phyloP scores from a whole-genome alignment of 2,113 vertebrate species.

The Grantiella picta region DNA sequence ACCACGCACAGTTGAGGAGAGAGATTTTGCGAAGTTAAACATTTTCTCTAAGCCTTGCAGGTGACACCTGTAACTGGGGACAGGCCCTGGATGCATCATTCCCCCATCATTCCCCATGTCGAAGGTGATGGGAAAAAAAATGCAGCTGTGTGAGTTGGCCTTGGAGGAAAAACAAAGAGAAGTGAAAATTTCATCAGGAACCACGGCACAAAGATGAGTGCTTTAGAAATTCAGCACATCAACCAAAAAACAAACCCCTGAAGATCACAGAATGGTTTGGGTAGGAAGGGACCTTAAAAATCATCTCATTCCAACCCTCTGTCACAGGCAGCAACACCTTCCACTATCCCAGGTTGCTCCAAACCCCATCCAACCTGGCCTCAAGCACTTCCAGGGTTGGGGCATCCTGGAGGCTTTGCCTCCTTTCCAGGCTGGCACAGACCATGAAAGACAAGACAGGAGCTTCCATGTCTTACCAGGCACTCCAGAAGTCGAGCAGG shows the following conservation, averaged over 20 bases:
- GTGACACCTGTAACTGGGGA: background rate
- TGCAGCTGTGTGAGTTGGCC: background rate
- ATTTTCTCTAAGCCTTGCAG: background rate
- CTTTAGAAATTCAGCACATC: background rate
- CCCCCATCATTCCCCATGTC: background rate
- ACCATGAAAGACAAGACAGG: background rate
- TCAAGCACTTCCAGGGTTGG: background rate
- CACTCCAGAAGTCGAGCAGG: constrained; percentile 94
- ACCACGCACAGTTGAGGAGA: background rate
- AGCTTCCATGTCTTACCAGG: constrained; percentile 75
- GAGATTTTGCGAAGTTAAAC: background rate
- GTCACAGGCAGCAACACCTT: background rate
- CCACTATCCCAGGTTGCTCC: background rate
- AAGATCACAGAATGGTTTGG: background rate
- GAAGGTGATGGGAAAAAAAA: background rate
- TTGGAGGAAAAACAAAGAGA: background rate
- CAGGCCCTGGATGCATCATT: background rate
- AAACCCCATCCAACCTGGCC: rapidly evolving
- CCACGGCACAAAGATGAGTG: background rate
- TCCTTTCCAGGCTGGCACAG: rapidly evolving
- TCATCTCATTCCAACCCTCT: background rate
- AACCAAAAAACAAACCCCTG: background rate
- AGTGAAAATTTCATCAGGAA: background rate
- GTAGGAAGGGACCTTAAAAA: background rate
- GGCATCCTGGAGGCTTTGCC: background rate